Evolutionary conservation across 2,797 vertebrate species (phyloP), one percentile per base, ranked within the genome.

Genomic region (Allobates femoralis): DNA sequence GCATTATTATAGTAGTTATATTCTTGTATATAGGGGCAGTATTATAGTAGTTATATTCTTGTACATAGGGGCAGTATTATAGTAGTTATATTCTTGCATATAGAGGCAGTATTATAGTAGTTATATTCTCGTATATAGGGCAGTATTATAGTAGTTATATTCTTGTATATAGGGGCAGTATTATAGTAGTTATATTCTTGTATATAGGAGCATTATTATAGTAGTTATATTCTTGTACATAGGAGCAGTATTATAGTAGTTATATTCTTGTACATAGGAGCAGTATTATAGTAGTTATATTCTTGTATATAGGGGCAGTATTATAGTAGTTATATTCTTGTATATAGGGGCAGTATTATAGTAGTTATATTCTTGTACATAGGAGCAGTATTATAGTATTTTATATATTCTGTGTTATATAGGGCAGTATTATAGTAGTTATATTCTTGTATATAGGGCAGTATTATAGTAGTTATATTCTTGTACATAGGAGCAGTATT

Each of bases 281-380:
- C n/a, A n/a, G n/a, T n/a, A n/a, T n/a, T n/a, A n/a, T n/a, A n/a
- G n/a, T n/a, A n/a, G n/a, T n/a, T n/a, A n/a, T n/a, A n/a, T n/a
- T n/a, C n/a, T n/a, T n/a, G n/a, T n/a, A n/a, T n/a, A n/a, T n/a
- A n/a, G n/a, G n/a, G n/a, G n/a, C n/a, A n/a, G n/a, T n/a, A n/a
- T n/a, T n/a, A n/a, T n/a, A n/a, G n/a, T n/a, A n/a, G n/a, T n/a
- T n/a, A n/a, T n/a, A n/a, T n/a, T n/a, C n/a, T n/a, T n/a, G n/a
- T n/a, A n/a, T n/a, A n/a, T n/a, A n/a, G n/a, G n/a, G n/a, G n/a
- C n/a, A n/a, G n/a, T n/a, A n/a, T n/a, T 66, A 66, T 32, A 66
- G 64, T 66, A 66, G 64, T 66, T 66, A 66, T 32, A 66, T 66
- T 66, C 64, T 66, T 66, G 64, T 66, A 66, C n/a, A 66, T 66